A percentile compares a stretch with the other conserved stretches of the same genome.
Conservation (phyloP, 2,888 invertebrate genomes). For the Melinaea menophilus region DNA sequence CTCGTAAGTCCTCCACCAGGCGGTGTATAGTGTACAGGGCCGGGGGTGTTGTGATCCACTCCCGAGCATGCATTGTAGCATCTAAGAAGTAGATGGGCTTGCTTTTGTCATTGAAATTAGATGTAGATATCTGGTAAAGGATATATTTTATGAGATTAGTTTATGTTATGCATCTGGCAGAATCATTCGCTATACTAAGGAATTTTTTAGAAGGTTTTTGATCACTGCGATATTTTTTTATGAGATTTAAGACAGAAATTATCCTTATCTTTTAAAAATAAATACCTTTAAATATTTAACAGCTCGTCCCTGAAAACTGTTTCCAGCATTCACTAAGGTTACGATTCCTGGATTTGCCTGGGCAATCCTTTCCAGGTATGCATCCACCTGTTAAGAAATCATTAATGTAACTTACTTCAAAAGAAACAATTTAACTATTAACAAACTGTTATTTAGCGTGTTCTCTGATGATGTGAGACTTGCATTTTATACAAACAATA, state of each 20-base stretch:
- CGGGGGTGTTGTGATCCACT: constrained; percentile 82
- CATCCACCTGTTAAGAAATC: constrained; percentile 59
- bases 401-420: too few species aligned
- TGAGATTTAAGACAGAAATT: too few species aligned
- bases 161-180: background rate
- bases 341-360: constrained; percentile 70
- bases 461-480: background rate
- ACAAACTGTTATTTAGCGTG: too few species aligned
- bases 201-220: too few species aligned
- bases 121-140: constrained; percentile 74
- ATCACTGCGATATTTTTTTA: too few species aligned
- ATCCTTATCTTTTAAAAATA: too few species aligned
- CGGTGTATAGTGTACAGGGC: constrained; percentile 78
- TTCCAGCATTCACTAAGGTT: constrained; percentile 75
- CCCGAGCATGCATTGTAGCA: constrained; percentile 81
- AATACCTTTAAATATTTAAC: constrained; percentile 77
- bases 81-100: constrained; percentile 75
- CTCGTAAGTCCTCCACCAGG: constrained; percentile 70
- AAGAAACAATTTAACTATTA: too few species aligned
- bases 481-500: too few species aligned
- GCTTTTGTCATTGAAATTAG: constrained; percentile 54
- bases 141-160: background rate
- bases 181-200: background rate
- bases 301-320: constrained; percentile 76
- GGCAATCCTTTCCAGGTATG: constrained; percentile 68